Base-by-base conservation (phyloP, 1,140 invertebrate species). In the Ooceraea biroi region DNA sequence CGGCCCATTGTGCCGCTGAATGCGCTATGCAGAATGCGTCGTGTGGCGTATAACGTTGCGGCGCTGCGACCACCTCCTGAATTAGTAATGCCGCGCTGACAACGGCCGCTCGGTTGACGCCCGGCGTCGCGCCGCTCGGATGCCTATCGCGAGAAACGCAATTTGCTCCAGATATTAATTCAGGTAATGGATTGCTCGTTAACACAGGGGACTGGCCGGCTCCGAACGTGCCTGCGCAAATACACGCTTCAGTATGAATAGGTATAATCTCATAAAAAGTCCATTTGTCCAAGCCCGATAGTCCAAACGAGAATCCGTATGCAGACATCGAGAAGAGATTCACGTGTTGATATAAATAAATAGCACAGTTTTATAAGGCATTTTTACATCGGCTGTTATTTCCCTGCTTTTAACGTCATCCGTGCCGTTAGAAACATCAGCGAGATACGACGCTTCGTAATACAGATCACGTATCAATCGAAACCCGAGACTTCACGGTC, bases 121-220 rank as follows among this genome's bases (percentile, higher is more conserved):
- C 66, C 63, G 76, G 19, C 22, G 36, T 36, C 22, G 65, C 65
- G 57, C 71, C 72, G 25, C 41, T 61, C 57, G 71, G 71, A 82
- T 85, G 85, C 74, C 77, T 87, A 87, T 83, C 84, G 65, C 76
- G 85, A 88, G 89, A 90, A 90, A 89, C 84, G 90, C 88, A 91
- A 91, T 91, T 91, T 91, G 85, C 90, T 87, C 78, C 78, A 87
- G 88, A 88, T 91, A 91, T 91, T 91, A 91, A 90, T 91, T 91
- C 89, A 72, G 52, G 83, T 91, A 91, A 91, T 91, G 90, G 89
- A 91, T 91, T 85, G 85, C 83, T 84, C 86, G 88, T 90, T 91
- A 86, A 89, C 50, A 46, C 44, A 25, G 19, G 65, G 50, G 48
- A 19, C 27, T n/a, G 27, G n/a, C 11, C 14, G 7, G 1, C 36